A percentile compares a stretch with the other conserved stretches of the same genome.
These are phyloP conservation scores for Anhinga anhinga DNA, from an alignment of 2,113 vertebrate genomes.

Conservation along the genomic window DNA sequence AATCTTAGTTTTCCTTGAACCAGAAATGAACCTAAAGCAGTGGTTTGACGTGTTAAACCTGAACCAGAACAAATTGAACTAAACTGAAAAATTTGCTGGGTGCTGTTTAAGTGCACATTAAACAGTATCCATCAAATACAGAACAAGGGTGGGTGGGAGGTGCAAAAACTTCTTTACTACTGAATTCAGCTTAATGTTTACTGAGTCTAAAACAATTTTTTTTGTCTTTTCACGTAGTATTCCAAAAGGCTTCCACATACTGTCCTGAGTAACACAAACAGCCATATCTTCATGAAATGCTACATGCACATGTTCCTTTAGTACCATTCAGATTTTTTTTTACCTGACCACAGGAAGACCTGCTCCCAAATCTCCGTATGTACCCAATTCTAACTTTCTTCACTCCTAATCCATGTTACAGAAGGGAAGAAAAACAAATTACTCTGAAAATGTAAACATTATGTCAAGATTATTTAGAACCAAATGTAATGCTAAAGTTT, in stretches of 20 bases:
- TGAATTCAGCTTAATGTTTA: not conserved
- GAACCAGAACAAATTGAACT: not conserved
- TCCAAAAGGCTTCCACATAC: not conserved
- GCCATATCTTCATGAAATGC: not conserved
- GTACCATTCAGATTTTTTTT: not conserved
- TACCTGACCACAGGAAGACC: not conserved
- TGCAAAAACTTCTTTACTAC: not conserved
- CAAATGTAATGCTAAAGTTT: not conserved
- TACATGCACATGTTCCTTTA: not conserved
- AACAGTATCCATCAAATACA: not conserved
- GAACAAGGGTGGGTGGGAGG: accelerated
- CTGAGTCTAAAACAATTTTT: not conserved
- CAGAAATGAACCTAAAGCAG: not conserved
- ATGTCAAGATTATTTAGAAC: not conserved
- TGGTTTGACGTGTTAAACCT: not conserved
- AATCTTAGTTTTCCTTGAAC: not conserved
- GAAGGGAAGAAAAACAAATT: not conserved
- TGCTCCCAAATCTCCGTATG: not conserved
- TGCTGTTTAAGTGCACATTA: not conserved
- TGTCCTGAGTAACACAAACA: not conserved
- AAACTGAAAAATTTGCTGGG: not conserved
- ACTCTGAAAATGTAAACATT: not conserved
- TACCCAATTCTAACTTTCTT: not conserved
- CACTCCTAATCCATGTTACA: not conserved
- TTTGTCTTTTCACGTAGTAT: not conserved